Percentiles rank a stretch among this genome's conserved stretches.
These are phyloP conservation scores for Hylia prasina DNA, from an alignment of 2,113 vertebrate genomes.

Conservation along the genomic window DNA sequence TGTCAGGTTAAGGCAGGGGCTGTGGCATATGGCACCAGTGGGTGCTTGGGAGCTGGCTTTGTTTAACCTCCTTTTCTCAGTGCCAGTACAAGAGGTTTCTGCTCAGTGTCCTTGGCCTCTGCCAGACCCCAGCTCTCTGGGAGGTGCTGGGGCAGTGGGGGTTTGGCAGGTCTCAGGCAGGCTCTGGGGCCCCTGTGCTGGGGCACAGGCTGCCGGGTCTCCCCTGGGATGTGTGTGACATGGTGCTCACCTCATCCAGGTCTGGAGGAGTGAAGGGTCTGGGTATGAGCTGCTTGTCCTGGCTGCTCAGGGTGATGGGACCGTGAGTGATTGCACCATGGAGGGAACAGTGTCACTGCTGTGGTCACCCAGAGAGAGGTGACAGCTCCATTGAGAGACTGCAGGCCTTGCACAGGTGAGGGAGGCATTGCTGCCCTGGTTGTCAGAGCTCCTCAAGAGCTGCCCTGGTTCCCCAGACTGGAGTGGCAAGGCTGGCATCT, in stretches of 20 bases:
- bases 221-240: background rate
- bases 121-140: background rate
- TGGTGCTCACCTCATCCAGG: background rate
- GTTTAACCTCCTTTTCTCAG: background rate
- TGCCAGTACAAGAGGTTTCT: background rate
- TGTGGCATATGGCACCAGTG: background rate
- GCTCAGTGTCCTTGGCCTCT: background rate
- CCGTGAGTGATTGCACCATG: background rate
- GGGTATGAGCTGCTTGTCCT: background rate
- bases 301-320: accelerated
- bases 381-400: background rate
- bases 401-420: background rate
- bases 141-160: accelerated
- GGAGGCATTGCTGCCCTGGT: background rate
- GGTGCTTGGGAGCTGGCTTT: background rate
- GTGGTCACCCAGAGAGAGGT: background rate
- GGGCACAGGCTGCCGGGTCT: background rate
- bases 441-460: background rate
- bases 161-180: background rate
- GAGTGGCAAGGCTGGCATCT: background rate
- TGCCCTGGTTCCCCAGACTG: background rate
- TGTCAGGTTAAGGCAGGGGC: background rate
- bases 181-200: background rate
- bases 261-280: background rate
- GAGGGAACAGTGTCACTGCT: background rate